phyloP scores from a whole-genome alignment of 2,113 vertebrate genomes.

The Melanerpes aurifrons region DNA sequence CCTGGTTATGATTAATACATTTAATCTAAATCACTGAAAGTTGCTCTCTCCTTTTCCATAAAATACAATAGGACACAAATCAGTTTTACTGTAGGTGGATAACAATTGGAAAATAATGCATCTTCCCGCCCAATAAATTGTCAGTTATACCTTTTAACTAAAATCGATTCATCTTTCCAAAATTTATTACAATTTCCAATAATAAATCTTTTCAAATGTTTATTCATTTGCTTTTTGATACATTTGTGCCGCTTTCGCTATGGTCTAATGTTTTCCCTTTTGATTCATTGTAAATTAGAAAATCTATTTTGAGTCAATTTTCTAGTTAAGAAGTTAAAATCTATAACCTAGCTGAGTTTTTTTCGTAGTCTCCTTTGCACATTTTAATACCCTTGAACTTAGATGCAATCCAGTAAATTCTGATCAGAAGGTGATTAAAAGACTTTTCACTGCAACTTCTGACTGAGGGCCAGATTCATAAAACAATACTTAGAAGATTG shows the following conservation, averaged over 20 bases:
- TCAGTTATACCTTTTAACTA: constrained; percentile 98
- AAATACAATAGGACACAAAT: constrained; percentile 99
- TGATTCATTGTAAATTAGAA: constrained; percentile 96
- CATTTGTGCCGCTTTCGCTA: constrained; percentile 98
- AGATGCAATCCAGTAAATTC: constrained; percentile 76
- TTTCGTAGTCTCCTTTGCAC: constrained; percentile 78
- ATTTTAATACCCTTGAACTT: constrained; percentile 86
- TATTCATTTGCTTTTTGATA: constrained; percentile 99
- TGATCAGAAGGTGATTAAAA: constrained; percentile 77
- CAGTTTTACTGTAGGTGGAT: constrained; percentile 98
- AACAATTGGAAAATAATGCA: constrained; percentile 99
- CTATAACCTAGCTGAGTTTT: constrained; percentile 75
- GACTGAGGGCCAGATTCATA: constrained; percentile 67
- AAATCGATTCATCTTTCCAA: constrained; percentile 98
- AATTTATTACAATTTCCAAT: constrained; percentile 96
- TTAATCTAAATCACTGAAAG: constrained; percentile 99
- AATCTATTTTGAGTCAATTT: constrained; percentile 98
- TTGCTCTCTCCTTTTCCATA: constrained; percentile 98
- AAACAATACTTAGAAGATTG: constrained; percentile 18
- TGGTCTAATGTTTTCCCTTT: constrained; percentile 97
- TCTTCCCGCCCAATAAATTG: constrained; percentile 99
- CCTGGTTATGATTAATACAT: constrained; percentile 99
- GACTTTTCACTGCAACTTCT: constrained; percentile 73
- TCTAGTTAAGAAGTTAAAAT: constrained; percentile 96
- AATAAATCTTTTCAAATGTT: constrained; percentile 99